These are phyloP conservation scores for Erebia palarica DNA, from an alignment of 2,888 invertebrate species.

Conservation along the genomic window DNA sequence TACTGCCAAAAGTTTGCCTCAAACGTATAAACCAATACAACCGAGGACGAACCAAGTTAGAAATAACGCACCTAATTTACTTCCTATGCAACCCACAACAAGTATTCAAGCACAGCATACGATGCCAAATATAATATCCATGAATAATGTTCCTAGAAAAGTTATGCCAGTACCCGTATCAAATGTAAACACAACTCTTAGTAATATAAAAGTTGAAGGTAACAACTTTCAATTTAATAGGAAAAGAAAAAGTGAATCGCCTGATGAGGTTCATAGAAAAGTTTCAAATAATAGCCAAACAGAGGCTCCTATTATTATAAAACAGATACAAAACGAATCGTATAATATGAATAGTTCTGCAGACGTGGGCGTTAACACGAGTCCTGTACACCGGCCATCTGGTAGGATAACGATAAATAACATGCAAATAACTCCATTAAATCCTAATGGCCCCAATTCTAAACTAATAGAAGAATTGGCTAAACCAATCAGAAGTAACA, in stretches of 20 bases:
- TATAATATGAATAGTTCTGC: constrained; percentile 28
- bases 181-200: constrained; percentile 30
- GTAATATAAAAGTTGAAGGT: constrained; percentile 40
- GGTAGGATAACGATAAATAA: constrained; percentile 41
- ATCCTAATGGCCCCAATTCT: constrained; percentile 36
- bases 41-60: constrained; percentile 54
- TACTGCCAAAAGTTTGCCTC: constrained; percentile 28
- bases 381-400: constrained; percentile 48
- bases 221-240: constrained; percentile 47
- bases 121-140: constrained; percentile 36
- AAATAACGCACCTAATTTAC: constrained; percentile 36
- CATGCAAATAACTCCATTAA: constrained; percentile 43
- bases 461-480: constrained; percentile 42
- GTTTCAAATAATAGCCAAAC: constrained; percentile 36
- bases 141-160: constrained; percentile 36
- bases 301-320: constrained; percentile 34
- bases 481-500: constrained; percentile 34
- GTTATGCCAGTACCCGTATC: constrained; percentile 23
- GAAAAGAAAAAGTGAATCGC: constrained; percentile 71
- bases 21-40: constrained; percentile 55
- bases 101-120: constrained; percentile 20
- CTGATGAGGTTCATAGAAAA: constrained; percentile 58
- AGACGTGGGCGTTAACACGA: constrained; percentile 49
- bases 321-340: constrained; percentile 36
- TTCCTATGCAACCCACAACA: constrained; percentile 29